These are phyloP conservation scores for Torymus tubicola DNA, from an alignment of 2,888 invertebrate genomes.

Conservation along the genomic window DNA sequence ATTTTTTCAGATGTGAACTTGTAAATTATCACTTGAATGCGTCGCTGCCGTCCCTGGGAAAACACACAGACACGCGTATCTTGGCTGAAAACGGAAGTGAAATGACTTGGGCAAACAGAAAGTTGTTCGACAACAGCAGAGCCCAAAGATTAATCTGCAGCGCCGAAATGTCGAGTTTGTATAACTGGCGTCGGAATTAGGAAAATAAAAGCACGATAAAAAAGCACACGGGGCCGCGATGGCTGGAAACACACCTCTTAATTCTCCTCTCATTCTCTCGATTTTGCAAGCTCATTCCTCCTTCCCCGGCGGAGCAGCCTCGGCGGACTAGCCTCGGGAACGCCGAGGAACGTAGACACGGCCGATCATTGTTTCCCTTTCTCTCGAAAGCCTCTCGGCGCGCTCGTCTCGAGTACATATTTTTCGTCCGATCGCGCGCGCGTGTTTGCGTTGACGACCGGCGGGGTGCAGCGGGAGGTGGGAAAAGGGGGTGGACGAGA, in stretches of 20 bases:
- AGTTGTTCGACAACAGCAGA: no score
- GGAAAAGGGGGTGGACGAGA: conserved; percentile 8
- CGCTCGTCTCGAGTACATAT: conserved; percentile 56
- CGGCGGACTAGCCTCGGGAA: neutral
- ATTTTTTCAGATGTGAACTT: no score
- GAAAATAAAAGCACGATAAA: conserved; percentile 13
- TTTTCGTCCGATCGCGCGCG: conserved; percentile 28
- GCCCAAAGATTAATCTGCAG: no score
- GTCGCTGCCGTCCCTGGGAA: no score
- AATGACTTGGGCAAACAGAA: no score
- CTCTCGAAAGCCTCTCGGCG: conserved; percentile 55
- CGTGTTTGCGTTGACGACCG: conserved; percentile 38
- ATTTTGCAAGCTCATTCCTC: conserved; percentile 45
- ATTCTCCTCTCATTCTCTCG: neutral
- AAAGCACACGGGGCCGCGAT: neutral
- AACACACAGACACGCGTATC: no score
- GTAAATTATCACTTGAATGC: no score
- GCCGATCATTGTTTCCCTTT: conserved; percentile 59
- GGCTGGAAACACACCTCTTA: neutral
- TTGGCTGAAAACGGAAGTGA: no score
- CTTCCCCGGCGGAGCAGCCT: conserved; percentile 20
- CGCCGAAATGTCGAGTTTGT: neutral
- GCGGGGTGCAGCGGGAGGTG: conserved; percentile 11
- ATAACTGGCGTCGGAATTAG: neutral
- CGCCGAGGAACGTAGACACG: conserved; percentile 25